These are phyloP conservation scores for Gadus macrocephalus DNA, from an alignment of 2,113 vertebrate species.

Conservation along the genomic window DNA sequence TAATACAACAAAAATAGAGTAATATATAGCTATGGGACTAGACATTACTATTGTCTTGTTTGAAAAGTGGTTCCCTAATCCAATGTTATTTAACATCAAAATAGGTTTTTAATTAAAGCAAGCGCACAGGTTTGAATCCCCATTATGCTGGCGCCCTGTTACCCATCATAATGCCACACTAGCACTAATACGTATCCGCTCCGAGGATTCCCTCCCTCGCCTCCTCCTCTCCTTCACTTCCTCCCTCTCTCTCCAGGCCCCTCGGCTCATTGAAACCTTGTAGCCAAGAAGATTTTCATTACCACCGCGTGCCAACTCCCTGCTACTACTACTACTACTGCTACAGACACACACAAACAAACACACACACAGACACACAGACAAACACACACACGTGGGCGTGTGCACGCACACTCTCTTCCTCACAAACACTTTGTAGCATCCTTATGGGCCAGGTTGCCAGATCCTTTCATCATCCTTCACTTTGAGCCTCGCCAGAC, in stretches of 20 bases:
- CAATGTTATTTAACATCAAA: too few species aligned
- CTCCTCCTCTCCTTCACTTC: not conserved
- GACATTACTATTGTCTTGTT: too few species aligned
- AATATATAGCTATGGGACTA: too few species aligned
- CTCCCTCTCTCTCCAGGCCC: slow-evolving; percentile 33
- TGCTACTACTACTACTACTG: not conserved
- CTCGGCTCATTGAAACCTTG: slow-evolving; percentile 18
- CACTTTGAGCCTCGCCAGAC: slow-evolving; percentile 25
- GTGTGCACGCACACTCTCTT: slow-evolving; percentile 14
- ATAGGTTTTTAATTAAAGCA: too few species aligned
- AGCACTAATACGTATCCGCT: too few species aligned
- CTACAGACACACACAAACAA: too few species aligned
- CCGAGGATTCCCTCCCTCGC: not conserved
- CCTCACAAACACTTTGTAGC: slow-evolving; percentile 6
- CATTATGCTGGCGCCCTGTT: too few species aligned
- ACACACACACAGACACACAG: not conserved
- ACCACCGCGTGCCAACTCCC: not conserved
- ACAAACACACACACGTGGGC: slow-evolving; percentile 3
- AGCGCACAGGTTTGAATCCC: too few species aligned
- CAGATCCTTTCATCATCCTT: slow-evolving; percentile 44
- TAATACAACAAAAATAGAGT: too few species aligned
- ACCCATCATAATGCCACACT: too few species aligned
- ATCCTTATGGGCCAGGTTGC: slow-evolving; percentile 20
- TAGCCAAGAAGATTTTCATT: not conserved
- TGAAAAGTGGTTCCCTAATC: too few species aligned